Evolutionary conservation across 2,797 vertebrate species (phyloP), one percentile per base, ranked within the genome.

Genomic region (Eurystomus glaucurus): DNA sequence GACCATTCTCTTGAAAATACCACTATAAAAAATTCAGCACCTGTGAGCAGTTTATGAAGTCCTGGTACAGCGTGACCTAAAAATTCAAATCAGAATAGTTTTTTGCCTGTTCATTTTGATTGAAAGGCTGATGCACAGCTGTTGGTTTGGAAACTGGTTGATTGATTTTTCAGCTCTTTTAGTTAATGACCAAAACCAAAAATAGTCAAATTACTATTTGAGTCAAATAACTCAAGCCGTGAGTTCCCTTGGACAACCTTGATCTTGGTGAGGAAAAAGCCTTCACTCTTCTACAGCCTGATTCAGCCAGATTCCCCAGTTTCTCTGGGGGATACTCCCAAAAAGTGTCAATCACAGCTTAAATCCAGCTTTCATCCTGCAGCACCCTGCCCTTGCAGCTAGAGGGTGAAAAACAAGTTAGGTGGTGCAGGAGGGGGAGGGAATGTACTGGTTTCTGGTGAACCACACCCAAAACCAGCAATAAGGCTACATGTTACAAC

Each of bases 1-100:
- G 95, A 96, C 87, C 78, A 91, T 93, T 82, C 91, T 94, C 91
- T 97, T 97, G 94, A 95, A 97, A 97, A 95, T 84, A 81, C 37
- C 23, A 22, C 58, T 92, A 92, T 94, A 94, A 97, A 97, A 97
- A 89, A 95, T 96, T 93, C 91, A 95, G 58, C 87, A 93, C 71
- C 82, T 96, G 87, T 1, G 31, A 96, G 77, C 48, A 71, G 72
- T 95, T 95, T 91, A 78, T 84, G 74, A 87, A 85, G 82, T 83
- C 70, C 68, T 96, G 76, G 82, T 86, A 95, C 91, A 96, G 76
- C 60, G 71, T 97, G 88, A 96, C 87, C 91, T 93, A 95, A 87
- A 97, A 95, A 96, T 94, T 87, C 80, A 94, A 87, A 94, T 96
- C 74, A 95, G 85, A 93, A 87, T 90, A 85, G 48, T 89, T 94